Conservation (phyloP, 2,797 vertebrate species). For the Austrolebias charrua region DNA sequence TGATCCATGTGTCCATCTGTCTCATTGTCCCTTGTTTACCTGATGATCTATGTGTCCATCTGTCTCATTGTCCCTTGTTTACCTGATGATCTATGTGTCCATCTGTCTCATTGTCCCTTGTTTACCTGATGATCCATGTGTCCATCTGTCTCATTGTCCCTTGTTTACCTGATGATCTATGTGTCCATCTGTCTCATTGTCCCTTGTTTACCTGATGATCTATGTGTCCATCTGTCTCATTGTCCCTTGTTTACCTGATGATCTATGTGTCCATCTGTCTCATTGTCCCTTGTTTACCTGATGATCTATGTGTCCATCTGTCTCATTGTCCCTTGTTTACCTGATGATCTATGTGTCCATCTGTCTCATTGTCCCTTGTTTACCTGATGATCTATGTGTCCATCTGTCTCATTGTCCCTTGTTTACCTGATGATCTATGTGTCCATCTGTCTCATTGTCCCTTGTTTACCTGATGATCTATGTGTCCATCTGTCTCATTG, state of each 20-base stretch:
- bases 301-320: background rate
- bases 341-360: background rate
- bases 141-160: background rate
- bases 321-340: too few species aligned
- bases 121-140: background rate
- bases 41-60: background rate
- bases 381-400: background rate
- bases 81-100: background rate
- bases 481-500: constrained; percentile 5
- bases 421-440: background rate
- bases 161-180: background rate
- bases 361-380: too few species aligned
- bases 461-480: background rate
- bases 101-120: too few species aligned
- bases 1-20: background rate
- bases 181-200: constrained; percentile 8
- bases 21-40: too few species aligned
- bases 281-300: background rate
- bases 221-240: background rate
- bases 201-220: background rate
- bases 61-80: too few species aligned
- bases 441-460: constrained; percentile 1
- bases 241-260: background rate
- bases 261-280: background rate
- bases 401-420: too few species aligned